Evolutionary conservation across 2,797 vertebrate species (phyloP), one percentile per base, ranked within the genome.

Genomic region (Trematomus bernacchii): DNA sequence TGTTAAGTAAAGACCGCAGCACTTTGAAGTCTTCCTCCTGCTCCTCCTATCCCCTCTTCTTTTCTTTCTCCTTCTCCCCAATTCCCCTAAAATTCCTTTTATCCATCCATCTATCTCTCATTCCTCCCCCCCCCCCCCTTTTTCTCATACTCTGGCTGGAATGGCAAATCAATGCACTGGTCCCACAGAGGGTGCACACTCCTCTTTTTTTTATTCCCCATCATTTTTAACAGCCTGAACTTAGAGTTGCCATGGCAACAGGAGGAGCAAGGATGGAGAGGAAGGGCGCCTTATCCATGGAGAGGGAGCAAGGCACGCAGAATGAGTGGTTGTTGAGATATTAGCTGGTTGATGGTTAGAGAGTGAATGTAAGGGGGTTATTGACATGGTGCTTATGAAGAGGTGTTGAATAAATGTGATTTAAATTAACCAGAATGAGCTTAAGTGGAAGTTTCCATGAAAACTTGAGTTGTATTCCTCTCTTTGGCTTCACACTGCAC

Each of bases 171-270:
- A 78, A 83, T 86, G 85, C 81, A 74, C 77, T 69, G 84, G 82
- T 90, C 86, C 89, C 66, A 64, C 78, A 79, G 89, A 88, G 89
- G 78, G 77, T 74, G 74, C 77, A 84, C 90, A 75, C 83, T 80
- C 83, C 72, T 83, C 76, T 77, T 21, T 65, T 76, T 74, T 83
- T 83, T 87, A 86, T 86, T 87, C 81, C 80, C 80, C 68, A 91
- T 92, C 88, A 90, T 94, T 94, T 94, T 91, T 88, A 93, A 93
- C 82, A 85, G 90, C 85, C 90, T 93, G 93, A 94, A 94, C 91
- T 93, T 95, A 93, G 85, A 87, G 92, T 96, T 94, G 75, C 94
- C 94, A 96, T 95, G 92, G 94, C 93, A 96, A 96, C 95, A 92
- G 78, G 81, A 87, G 89, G 91, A 91, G 87, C 86, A 91, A 80